A percentile compares a stretch with the other conserved stretches of the same genome.
Evolutionary conservation across 2,797 vertebrate genomes (phyloP).

Genomic region (Clarias laeviceps): DNA sequence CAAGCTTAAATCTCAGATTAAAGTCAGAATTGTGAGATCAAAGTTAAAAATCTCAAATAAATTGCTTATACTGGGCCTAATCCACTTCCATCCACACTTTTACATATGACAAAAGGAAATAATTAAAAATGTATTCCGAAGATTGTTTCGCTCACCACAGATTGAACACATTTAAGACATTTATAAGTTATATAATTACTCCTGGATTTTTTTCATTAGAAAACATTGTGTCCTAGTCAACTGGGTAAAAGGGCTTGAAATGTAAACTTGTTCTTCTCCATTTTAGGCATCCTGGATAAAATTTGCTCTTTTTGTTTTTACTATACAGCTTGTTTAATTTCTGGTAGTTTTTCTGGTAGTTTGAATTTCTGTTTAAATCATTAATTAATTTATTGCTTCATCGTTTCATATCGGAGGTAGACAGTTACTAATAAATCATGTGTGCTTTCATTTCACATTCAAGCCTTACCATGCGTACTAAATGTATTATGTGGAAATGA

Average conservation of each 20-base stretch:
- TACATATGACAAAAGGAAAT: not conserved
- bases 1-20: too few relatives aligned
- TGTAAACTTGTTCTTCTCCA: slow-evolving; percentile 28
- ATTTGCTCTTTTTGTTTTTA: not conserved
- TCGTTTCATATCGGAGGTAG: not conserved
- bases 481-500: not conserved
- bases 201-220: slow-evolving; percentile 21
- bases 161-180: not conserved
- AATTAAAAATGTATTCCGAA: not conserved
- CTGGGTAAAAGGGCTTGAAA: slow-evolving; percentile 55
- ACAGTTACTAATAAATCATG: too few relatives aligned
- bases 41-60: too few relatives aligned
- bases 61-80: too few relatives aligned
- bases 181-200: slow-evolving; percentile 23
- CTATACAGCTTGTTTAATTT: not conserved
- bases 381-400: not conserved
- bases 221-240: slow-evolving; percentile 26
- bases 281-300: not conserved
- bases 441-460: slow-evolving; percentile 15
- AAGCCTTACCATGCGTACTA: slow-evolving; percentile 2
- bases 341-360: not conserved
- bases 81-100: not conserved
- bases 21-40: too few relatives aligned
- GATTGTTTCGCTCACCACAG: not conserved
- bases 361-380: too few relatives aligned